These are phyloP conservation scores for Chlorodrepanis virens DNA, from an alignment of 2,113 vertebrate species.

Conservation along the genomic window DNA sequence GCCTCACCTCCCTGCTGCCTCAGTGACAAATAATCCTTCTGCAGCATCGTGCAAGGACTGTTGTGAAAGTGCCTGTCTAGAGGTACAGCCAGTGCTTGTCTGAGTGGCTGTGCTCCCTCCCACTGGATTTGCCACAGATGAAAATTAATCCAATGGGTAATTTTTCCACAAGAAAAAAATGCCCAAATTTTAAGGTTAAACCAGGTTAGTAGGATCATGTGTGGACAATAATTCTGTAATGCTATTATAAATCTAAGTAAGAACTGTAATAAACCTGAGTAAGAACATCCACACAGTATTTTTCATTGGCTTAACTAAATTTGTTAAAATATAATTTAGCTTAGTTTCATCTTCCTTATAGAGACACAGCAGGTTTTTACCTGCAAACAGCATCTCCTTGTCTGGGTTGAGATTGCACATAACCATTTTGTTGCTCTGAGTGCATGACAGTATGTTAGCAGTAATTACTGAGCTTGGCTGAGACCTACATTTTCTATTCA, in stretches of 20 bases:
- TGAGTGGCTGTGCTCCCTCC: neutral
- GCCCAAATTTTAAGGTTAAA: neutral
- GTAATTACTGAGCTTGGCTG: neutral
- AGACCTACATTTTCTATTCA: slow-evolving; percentile 13
- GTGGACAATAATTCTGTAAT: neutral
- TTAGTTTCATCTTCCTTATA: neutral
- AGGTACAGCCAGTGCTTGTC: neutral
- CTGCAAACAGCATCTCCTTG: neutral
- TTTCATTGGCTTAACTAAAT: slow-evolving; percentile 1
- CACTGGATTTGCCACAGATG: accelerated
- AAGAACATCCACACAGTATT: neutral
- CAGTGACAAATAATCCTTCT: neutral
- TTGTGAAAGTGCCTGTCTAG: neutral
- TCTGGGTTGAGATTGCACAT: neutral
- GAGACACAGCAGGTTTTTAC: slow-evolving; percentile 17
- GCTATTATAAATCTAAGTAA: neutral
- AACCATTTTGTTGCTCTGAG: neutral
- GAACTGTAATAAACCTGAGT: neutral
- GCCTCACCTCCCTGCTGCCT: neutral
- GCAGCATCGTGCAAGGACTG: neutral
- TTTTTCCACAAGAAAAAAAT: neutral
- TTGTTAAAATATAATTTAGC: neutral
- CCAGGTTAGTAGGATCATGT: neutral
- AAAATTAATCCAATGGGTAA: neutral
- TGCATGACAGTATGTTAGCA: neutral